Base-by-base conservation (phyloP, 2,888 invertebrate genomes). In the Darwinula stevensoni region DNA sequence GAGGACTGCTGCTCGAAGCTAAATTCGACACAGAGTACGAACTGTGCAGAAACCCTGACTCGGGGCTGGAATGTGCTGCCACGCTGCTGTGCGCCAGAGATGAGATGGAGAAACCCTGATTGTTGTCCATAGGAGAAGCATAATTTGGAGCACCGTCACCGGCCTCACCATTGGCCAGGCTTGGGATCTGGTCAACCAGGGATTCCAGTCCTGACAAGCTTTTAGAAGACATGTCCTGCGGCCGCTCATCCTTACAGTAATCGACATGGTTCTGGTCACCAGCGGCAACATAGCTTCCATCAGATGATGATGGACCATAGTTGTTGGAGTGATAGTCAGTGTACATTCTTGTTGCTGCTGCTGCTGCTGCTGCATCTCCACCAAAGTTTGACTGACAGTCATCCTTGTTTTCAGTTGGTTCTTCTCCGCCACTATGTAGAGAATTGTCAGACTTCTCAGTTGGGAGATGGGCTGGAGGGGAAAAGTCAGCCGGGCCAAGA, bases 181-280 rank as follows among this genome's bases (percentile, higher is more conserved):
- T 71, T 31, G 78, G 80, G 52, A 80, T 80, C 59, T 80, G 80
- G 56, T 80, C 78, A 39, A 80, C 78, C 30, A 80, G 58, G 27
- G 76, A 78, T 52, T 80, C 78, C 30, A 80, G 58, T 14, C 78
- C 80, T 13, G 76, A 76, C 9, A 47, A 36, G 29, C 44, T 45
- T 37, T 45, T 44, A n/a, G 44, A 39, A 14, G 47, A 40, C 4
- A 47, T 42, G 35, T 47, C 47, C 31, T 42, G 35, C 14, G 42
- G 32, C 6, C 5, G 5, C 9, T 28, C 28, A 6, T 13, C 11
- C 14, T 18, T 18, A n/a, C 22, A n/a, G n/a, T n/a, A n/a, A n/a
- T n/a, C n/a, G n/a, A n/a, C n/a, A n/a, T n/a, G n/a, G n/a, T n/a
- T n/a, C n/a, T n/a, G n/a, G n/a, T n/a, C n/a, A n/a, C n/a, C n/a